phyloP scores from a whole-genome alignment of 2,888 invertebrate species.

The Exephanes ischioxanthus region DNA sequence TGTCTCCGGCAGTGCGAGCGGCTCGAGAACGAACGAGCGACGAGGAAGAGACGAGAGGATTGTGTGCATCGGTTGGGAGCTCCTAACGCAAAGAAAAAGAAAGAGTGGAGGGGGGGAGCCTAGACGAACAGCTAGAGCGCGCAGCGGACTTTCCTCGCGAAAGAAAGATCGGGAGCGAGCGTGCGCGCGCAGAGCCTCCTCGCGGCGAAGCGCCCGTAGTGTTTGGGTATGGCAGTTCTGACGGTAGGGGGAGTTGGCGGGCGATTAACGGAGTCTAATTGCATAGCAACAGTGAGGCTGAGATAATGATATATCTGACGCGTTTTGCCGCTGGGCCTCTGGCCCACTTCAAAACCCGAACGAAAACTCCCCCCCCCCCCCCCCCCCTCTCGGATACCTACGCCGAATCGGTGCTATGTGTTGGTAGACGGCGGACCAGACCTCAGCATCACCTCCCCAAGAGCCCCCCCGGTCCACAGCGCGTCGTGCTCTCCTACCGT shows the following conservation, averaged over 20 bases:
- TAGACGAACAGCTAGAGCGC: slow-evolving; percentile 13
- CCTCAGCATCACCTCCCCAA: slow-evolving; percentile 23
- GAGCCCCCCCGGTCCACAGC: slow-evolving; percentile 30
- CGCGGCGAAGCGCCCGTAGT: slow-evolving; percentile 14
- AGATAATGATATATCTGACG: slow-evolving; percentile 83
- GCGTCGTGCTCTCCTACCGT: slow-evolving; percentile 11
- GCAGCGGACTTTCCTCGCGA: background rate
- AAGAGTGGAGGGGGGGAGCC: background rate
- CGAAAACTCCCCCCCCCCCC: slow-evolving; percentile 11
- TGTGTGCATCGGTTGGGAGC: background rate
- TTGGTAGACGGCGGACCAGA: slow-evolving; percentile 38
- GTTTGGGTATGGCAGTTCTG: slow-evolving; percentile 56
- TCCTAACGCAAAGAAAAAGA: background rate
- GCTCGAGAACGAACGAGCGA: slow-evolving; percentile 2
- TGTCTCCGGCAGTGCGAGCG: background rate
- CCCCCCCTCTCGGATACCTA: slow-evolving; percentile 32
- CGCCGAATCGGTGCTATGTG: slow-evolving; percentile 24
- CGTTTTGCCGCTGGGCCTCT: slow-evolving; percentile 77
- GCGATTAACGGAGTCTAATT: slow-evolving; percentile 84
- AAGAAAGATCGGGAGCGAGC: slow-evolving; percentile 2
- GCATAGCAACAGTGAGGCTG: slow-evolving; percentile 83
- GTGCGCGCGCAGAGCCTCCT: slow-evolving; percentile 32
- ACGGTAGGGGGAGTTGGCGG: slow-evolving; percentile 67
- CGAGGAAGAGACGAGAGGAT: background rate
- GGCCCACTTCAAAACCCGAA: slow-evolving; percentile 78